Conservation (phyloP, 2,888 invertebrate genomes). For the Volucella inflata region DNA sequence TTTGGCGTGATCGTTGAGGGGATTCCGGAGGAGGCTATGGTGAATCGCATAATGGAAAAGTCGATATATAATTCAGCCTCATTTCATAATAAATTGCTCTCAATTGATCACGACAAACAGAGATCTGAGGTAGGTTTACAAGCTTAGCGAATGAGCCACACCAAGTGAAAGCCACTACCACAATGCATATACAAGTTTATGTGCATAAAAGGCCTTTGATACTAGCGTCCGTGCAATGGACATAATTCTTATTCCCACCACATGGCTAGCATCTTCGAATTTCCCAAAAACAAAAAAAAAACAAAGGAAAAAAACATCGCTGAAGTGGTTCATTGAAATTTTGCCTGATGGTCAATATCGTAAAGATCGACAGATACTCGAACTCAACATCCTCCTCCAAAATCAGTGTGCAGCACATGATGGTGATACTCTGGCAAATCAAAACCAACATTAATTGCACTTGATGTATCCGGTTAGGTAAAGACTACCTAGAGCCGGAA, state of each 20-base stretch:
- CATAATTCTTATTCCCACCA: constrained; percentile 25
- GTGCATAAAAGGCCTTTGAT: not conserved
- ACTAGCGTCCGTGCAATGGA: constrained; percentile 25
- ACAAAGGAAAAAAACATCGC: too few relatives aligned
- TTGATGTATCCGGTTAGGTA: constrained; percentile 54
- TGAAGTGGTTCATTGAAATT: constrained; percentile 19
- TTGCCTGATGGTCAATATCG: constrained; percentile 20
- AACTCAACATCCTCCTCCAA: too few relatives aligned
- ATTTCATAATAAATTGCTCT: constrained; percentile 85
- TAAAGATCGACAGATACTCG: not conserved
- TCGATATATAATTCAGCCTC: constrained; percentile 84
- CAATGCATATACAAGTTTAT: constrained; percentile 68
- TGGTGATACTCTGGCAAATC: constrained; percentile 18
- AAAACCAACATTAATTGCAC: constrained; percentile 41
- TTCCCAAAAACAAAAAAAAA: not conserved
- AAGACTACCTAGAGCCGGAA: constrained; percentile 51
- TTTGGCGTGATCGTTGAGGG: constrained; percentile 36
- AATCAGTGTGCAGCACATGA: not conserved
- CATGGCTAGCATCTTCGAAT: constrained; percentile 19
- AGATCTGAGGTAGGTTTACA: constrained; percentile 75
- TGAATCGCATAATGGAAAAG: constrained; percentile 69
- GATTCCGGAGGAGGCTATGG: constrained; percentile 36
- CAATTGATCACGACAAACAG: constrained; percentile 84
- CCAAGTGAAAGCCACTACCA: constrained; percentile 77
- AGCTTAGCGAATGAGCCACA: constrained; percentile 43